phyloP scores from a whole-genome alignment of 2,888 invertebrate species.

The Acrocera orbiculus region DNA sequence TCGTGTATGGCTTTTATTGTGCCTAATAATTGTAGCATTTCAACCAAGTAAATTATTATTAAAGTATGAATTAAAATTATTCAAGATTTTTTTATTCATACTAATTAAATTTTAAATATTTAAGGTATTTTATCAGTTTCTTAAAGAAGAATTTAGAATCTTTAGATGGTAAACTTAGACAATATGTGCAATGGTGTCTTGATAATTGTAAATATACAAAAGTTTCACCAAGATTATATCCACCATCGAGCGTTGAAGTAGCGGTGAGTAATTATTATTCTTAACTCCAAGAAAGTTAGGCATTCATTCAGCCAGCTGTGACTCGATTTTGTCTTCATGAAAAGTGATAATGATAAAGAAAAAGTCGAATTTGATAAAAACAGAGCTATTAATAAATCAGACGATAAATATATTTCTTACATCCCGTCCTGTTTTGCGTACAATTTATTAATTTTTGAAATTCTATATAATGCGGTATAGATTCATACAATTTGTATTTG shows the following conservation, averaged over 20 bases:
- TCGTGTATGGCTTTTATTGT: conserved; percentile 74
- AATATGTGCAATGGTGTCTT: conserved; percentile 86
- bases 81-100: too few relatives aligned
- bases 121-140: conserved; percentile 56
- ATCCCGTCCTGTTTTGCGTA: too few relatives aligned
- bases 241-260: conserved; percentile 85
- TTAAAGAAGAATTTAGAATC: conserved; percentile 46
- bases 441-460: too few relatives aligned
- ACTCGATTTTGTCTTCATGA: too few relatives aligned
- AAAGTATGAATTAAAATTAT: conserved; percentile 15
- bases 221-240: conserved; percentile 59
- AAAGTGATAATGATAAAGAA: too few relatives aligned
- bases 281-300: too few relatives aligned
- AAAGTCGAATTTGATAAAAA: too few relatives aligned
- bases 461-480: too few relatives aligned
- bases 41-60: conserved; percentile 44
- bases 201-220: conserved; percentile 82
- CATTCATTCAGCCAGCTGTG: too few relatives aligned
- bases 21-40: conserved; percentile 80
- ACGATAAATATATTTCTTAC: too few relatives aligned
- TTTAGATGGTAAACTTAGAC: conserved; percentile 50
- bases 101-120: conserved; percentile 17
- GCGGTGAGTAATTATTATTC: conserved; percentile 43
- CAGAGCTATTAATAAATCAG: too few relatives aligned
- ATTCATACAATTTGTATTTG: too few relatives aligned